phyloP scores from a whole-genome alignment of 2,888 invertebrate genomes.

The Ctenicera cuprea region DNA sequence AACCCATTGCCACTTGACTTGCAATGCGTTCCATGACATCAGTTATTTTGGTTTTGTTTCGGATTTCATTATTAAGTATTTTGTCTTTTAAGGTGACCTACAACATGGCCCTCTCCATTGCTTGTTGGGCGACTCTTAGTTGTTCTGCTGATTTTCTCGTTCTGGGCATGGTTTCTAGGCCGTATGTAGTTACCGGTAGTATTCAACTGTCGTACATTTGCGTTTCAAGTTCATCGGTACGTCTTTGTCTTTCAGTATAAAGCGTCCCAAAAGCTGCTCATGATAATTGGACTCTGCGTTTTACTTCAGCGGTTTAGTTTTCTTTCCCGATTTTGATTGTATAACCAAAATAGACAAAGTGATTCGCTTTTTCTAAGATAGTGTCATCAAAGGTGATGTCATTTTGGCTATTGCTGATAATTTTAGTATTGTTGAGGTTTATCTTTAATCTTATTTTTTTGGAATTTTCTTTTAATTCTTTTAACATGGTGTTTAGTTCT shows the following conservation, averaged over 20 bases:
- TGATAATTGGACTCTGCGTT: not conserved
- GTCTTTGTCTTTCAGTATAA: not conserved
- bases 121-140: not conserved
- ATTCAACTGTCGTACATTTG: too few relatives aligned
- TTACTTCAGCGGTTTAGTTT: slow-evolving; percentile 3
- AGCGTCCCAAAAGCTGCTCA: slow-evolving; percentile 2
- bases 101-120: not conserved
- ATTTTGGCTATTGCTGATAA: not conserved
- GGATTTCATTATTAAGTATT: not conserved
- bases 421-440: not conserved
- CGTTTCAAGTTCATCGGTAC: not conserved
- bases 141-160: not conserved
- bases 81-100: not conserved
- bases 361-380: not conserved
- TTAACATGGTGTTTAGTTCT: not conserved
- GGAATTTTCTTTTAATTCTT: not conserved
- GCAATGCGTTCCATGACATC: not conserved
- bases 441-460: too few relatives aligned
- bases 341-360: too few relatives aligned
- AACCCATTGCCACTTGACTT: not conserved
- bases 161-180: not conserved
- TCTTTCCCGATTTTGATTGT: not conserved
- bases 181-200: too few relatives aligned
- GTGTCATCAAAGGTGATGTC: not conserved
- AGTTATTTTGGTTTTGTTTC: not conserved